These are phyloP conservation scores for Herminia tarsipennalis DNA, from an alignment of 2,888 invertebrate species.

Conservation along the genomic window DNA sequence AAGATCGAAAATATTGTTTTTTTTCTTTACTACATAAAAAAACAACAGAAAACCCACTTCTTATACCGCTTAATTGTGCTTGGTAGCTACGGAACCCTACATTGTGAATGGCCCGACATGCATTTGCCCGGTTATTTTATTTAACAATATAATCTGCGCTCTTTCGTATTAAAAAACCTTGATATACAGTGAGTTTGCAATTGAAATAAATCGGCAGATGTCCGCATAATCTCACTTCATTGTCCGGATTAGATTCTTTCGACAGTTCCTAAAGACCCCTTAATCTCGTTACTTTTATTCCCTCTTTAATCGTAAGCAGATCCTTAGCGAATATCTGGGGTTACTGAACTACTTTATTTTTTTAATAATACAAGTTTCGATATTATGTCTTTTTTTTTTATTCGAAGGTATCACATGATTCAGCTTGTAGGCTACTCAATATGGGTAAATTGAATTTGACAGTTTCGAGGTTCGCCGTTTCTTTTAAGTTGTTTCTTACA, in stretches of 20 bases:
- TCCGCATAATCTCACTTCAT: conserved; percentile 34
- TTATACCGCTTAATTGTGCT: too few species aligned
- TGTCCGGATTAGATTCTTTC: conserved; percentile 21
- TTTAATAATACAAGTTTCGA: conserved; percentile 4
- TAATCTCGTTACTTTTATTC: not conserved
- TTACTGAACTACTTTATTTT: conserved; percentile 26
- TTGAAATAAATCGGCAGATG: conserved; percentile 39
- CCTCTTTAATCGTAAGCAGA: not conserved
- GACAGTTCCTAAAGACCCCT: not conserved
- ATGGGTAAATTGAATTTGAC: too few species aligned
- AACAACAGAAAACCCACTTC: too few species aligned
- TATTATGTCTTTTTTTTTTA: not conserved
- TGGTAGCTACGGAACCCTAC: too few species aligned
- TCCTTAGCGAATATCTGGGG: conserved; percentile 10
- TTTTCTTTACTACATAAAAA: too few species aligned
- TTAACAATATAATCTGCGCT: too few species aligned
- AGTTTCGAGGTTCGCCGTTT: not conserved
- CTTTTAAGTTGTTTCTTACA: too few species aligned
- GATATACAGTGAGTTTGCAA: conserved; percentile 25
- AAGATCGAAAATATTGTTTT: too few species aligned
- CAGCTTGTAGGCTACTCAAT: too few species aligned
- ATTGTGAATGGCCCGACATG: too few species aligned
- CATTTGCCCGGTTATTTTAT: too few species aligned
- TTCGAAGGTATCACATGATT: too few species aligned
- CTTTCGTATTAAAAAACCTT: conserved; percentile 15